phyloP scores from a whole-genome alignment of 2,888 invertebrate genomes.

The Dendrolimus pini region DNA sequence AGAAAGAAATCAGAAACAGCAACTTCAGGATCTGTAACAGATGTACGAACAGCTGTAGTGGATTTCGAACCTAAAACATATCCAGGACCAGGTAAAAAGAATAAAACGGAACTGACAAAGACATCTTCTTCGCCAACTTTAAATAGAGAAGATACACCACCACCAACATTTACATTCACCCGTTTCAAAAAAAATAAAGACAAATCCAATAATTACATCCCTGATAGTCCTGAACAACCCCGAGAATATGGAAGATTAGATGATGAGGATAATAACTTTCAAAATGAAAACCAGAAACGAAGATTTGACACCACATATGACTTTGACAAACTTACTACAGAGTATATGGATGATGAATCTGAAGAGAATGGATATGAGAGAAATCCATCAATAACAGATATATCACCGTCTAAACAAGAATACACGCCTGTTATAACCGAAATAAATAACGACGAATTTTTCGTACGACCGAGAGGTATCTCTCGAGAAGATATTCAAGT shows the following conservation, averaged over 20 bases:
- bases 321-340: conserved; percentile 74
- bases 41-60: conserved; percentile 73
- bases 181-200: conserved; percentile 77
- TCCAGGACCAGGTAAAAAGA: conserved; percentile 80
- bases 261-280: conserved; percentile 30
- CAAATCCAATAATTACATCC: conserved; percentile 53
- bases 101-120: conserved; percentile 56
- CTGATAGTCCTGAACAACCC: conserved; percentile 59
- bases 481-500: conserved; percentile 89
- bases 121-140: conserved; percentile 72
- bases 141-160: conserved; percentile 76
- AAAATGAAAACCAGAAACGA: conserved; percentile 52
- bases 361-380: conserved; percentile 34
- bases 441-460: conserved; percentile 92
- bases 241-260: conserved; percentile 67
- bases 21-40: conserved; percentile 49
- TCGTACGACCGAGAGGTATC: conserved; percentile 87
- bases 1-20: conserved; percentile 63
- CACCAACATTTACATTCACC: conserved; percentile 79
- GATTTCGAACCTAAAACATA: conserved; percentile 86
- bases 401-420: conserved; percentile 62
- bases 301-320: conserved; percentile 64
- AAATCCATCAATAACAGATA: conserved; percentile 42
- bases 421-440: conserved; percentile 84
- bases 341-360: conserved; percentile 73